These are phyloP conservation scores for Ormyrus rosae DNA, from an alignment of 2,888 invertebrate genomes.

Conservation along the genomic window DNA sequence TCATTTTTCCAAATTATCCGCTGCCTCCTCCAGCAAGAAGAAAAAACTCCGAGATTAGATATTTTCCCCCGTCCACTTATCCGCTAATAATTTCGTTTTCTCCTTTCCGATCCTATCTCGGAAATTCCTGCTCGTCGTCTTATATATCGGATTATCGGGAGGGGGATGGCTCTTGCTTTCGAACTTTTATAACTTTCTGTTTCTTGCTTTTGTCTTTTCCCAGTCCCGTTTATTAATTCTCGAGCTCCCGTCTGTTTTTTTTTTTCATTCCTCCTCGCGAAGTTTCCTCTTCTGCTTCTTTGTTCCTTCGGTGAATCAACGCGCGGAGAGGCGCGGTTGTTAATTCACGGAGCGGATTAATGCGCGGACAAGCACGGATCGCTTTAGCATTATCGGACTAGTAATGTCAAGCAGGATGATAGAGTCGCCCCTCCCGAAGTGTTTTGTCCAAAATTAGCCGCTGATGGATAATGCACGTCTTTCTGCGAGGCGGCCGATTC, in stretches of 20 bases:
- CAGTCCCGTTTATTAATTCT: slow-evolving; percentile 34
- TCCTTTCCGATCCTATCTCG: too few relatives aligned
- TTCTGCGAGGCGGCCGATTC: background rate
- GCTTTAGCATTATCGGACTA: slow-evolving; percentile 11
- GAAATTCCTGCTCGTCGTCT: too few relatives aligned
- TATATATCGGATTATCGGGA: background rate
- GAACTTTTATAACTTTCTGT: slow-evolving; percentile 41
- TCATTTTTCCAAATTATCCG: too few relatives aligned
- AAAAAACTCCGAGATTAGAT: too few relatives aligned
- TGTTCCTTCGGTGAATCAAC: too few relatives aligned
- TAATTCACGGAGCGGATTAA: slow-evolving; percentile 10
- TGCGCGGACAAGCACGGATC: background rate
- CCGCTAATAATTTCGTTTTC: too few relatives aligned
- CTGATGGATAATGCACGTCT: background rate
- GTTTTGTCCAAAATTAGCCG: slow-evolving; percentile 34
- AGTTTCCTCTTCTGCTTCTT: background rate
- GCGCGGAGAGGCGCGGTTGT: too few relatives aligned
- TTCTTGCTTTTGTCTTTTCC: slow-evolving; percentile 9
- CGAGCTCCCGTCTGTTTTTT: background rate
- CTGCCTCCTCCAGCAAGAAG: background rate
- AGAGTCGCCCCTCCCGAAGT: background rate
- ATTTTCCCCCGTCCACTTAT: too few relatives aligned
- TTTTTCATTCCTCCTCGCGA: background rate
- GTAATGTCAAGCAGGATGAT: background rate
- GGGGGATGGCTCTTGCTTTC: background rate